Conservation (phyloP, 2,113 vertebrate species). For the Setophaga petechia region DNA sequence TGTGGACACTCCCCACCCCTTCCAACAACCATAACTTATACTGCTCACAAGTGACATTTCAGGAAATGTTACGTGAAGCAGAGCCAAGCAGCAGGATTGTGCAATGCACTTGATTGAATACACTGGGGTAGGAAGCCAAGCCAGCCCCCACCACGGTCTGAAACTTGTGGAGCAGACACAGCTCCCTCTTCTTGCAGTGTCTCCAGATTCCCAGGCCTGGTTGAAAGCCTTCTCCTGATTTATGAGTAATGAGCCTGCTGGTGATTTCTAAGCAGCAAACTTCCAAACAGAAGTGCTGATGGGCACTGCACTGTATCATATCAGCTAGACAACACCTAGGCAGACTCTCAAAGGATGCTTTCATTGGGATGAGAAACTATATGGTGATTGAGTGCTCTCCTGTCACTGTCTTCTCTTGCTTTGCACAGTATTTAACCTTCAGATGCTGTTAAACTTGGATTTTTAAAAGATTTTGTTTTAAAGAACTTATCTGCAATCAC, state of each 20-base stretch:
- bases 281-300: conserved; percentile 48
- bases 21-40: not conserved
- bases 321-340: conserved; percentile 48
- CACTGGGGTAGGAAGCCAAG: conserved; percentile 14
- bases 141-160: not conserved
- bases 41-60: not conserved
- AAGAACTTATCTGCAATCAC: not conserved
- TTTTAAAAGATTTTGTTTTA: not conserved
- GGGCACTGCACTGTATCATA: conserved; percentile 46
- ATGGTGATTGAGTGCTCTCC: not conserved
- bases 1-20: not conserved
- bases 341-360: conserved; percentile 44
- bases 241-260: conserved; percentile 36
- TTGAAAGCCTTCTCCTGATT: conserved; percentile 16
- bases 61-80: conserved; percentile 17
- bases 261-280: conserved; percentile 28
- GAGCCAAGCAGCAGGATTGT: not conserved
- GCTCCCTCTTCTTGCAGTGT: not conserved
- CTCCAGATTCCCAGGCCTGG: conserved; percentile 43
- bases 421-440: conserved; percentile 19
- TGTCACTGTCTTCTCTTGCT: conserved; percentile 15
- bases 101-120: conserved; percentile 41
- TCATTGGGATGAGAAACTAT: conserved; percentile 1
- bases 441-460: not conserved
- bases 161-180: conserved; percentile 31